Conservation (phyloP, 2,888 invertebrate species). For the Calliphora vomitoria region DNA sequence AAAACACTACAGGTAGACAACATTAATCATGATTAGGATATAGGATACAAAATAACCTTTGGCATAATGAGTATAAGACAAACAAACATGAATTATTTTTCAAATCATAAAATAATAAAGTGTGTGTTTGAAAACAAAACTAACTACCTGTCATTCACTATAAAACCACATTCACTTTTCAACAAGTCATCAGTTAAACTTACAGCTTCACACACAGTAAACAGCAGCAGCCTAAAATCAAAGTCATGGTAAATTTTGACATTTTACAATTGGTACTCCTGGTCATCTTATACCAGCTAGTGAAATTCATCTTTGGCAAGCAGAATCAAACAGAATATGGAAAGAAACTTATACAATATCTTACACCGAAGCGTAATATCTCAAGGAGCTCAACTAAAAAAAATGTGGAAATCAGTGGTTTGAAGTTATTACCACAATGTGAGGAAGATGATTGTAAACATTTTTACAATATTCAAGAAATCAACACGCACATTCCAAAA, state of each 20-base stretch:
- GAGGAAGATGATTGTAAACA: background rate
- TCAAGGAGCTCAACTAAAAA: background rate
- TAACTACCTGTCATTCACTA: background rate
- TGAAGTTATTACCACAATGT: background rate
- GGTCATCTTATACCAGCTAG: background rate
- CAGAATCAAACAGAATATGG: background rate
- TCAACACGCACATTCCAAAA: no score
- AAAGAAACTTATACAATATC: background rate
- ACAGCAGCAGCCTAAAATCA: background rate
- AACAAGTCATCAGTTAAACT: background rate
- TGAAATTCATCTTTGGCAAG: background rate
- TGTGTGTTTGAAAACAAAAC: background rate
- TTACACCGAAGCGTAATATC: background rate
- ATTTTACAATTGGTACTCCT: background rate
- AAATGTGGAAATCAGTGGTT: background rate
- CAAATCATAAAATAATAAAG: background rate
- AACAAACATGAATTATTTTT: background rate
- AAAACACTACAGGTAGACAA: background rate
- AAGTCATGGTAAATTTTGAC: background rate
- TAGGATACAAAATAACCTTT: background rate
- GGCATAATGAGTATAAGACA: background rate
- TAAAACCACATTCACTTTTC: background rate
- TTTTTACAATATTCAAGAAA: no score
- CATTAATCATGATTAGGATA: no score
- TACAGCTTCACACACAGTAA: background rate